A percentile compares a stretch with the other conserved stretches of the same genome.
Evolutionary conservation across 2,888 invertebrate species (phyloP).

Genomic region (Hedya salicella): DNA sequence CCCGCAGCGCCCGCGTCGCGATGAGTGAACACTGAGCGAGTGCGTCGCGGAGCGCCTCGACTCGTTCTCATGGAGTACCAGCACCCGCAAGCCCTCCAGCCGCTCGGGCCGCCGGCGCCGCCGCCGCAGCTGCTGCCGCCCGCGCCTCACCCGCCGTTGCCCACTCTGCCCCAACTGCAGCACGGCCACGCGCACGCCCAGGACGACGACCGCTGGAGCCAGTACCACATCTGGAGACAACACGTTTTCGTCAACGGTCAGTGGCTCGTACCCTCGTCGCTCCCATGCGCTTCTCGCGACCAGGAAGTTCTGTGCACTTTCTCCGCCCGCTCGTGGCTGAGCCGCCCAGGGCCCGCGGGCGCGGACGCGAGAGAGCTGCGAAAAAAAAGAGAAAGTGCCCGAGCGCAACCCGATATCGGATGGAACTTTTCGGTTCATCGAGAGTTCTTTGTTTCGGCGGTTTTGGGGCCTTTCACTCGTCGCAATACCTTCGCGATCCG

Average conservation of each 20-base stretch:
- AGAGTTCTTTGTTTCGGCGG: conserved; percentile 70
- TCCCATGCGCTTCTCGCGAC: conserved; percentile 52
- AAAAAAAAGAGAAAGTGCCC: conserved; percentile 76
- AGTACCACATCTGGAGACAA: conserved; percentile 92
- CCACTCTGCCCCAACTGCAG: conserved; percentile 87
- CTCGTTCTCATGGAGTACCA: conserved; percentile 77
- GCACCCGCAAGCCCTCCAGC: conserved; percentile 78
- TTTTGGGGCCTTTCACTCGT: conserved; percentile 61
- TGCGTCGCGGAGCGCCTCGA: conserved; percentile 63
- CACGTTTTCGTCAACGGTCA: conserved; percentile 92
- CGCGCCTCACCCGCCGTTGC: conserved; percentile 85
- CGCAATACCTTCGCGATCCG: conserved; percentile 24
- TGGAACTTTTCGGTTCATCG: conserved; percentile 68
- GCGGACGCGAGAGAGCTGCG: conserved; percentile 55
- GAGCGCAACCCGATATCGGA: conserved; percentile 64
- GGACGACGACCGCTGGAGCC: conserved; percentile 88
- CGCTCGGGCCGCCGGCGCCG: conserved; percentile 87
- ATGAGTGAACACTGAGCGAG: conserved; percentile 75
- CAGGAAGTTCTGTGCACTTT: conserved; percentile 41
- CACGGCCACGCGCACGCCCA: conserved; percentile 84
- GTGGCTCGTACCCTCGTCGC: conserved; percentile 58
- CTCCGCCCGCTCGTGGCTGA: conserved; percentile 45
- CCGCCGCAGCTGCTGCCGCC: conserved; percentile 86
- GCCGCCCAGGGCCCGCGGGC: conserved; percentile 50
- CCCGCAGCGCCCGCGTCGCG: conserved; percentile 66